Percentiles rank a stretch among this genome's conserved stretches.
These are phyloP conservation scores for Drosophila pseudoananassae DNA, from an alignment of 1,140 invertebrate genomes.

Conservation along the genomic window DNA sequence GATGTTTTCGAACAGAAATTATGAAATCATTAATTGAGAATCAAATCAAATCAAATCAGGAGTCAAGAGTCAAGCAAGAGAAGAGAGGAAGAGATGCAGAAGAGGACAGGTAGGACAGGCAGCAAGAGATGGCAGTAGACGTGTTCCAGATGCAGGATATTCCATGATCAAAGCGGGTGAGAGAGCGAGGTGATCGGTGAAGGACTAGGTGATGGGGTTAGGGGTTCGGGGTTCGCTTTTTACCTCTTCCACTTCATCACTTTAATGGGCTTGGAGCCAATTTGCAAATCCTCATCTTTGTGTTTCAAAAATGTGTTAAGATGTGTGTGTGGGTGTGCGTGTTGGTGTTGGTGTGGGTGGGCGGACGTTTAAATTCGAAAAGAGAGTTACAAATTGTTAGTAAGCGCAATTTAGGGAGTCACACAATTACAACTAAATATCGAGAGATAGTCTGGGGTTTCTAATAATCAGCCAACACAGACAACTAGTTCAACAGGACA, in stretches of 20 bases:
- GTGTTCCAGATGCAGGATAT: conserved; percentile 29
- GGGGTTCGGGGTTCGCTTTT: conserved; percentile 22
- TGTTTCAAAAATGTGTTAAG: conserved; percentile 12
- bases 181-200: conserved; percentile 20
- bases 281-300: conserved; percentile 81
- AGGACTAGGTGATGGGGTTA: too few relatives aligned
- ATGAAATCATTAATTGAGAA: conserved; percentile 5
- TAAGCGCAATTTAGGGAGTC: conserved; percentile 36
- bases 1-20: not conserved
- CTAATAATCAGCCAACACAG: conserved; percentile 1
- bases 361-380: conserved; percentile 28
- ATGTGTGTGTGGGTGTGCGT: conserved; percentile 11
- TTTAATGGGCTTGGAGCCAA: conserved; percentile 78
- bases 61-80: conserved; percentile 10
- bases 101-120: not conserved
- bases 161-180: conserved; percentile 42
- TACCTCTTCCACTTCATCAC: conserved; percentile 83
- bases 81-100: conserved; percentile 12
- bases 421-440: conserved; percentile 31
- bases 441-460: not conserved
- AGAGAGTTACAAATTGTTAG: conserved; percentile 69
- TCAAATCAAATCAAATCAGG: not conserved
- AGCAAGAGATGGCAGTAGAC: conserved; percentile 6
- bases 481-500: conserved; percentile 23
- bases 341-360: conserved; percentile 5